These are phyloP conservation scores for Danaus plexippus DNA, from an alignment of 1,140 invertebrate genomes.

Conservation along the genomic window DNA sequence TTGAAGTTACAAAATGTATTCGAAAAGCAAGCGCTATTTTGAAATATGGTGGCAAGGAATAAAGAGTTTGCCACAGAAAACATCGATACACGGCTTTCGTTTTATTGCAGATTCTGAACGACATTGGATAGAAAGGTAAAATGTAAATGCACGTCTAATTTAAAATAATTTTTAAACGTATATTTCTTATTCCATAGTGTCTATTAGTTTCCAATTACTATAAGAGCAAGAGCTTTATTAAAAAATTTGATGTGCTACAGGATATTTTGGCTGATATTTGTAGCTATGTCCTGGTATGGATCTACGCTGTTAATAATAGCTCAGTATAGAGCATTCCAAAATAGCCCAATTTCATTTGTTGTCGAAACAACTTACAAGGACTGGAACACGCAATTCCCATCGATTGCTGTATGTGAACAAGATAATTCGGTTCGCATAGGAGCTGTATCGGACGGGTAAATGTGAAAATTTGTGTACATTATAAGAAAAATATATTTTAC, in stretches of 20 bases:
- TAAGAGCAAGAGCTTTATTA: too few relatives aligned
- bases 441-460: constrained; percentile 74
- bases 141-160: not conserved
- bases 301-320: constrained; percentile 74
- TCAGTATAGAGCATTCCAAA: constrained; percentile 73
- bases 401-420: constrained; percentile 76
- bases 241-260: constrained; percentile 26
- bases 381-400: constrained; percentile 79
- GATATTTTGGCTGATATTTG: constrained; percentile 77
- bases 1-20: constrained; percentile 8
- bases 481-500: too few relatives aligned
- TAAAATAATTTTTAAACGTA: constrained; percentile 6
- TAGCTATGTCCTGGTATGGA: constrained; percentile 75
- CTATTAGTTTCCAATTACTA: too few relatives aligned
- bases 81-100: constrained; percentile 72
- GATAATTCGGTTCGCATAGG: constrained; percentile 75
- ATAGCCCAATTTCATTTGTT: constrained; percentile 79
- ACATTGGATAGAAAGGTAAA: constrained; percentile 69
- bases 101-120: constrained; percentile 72
- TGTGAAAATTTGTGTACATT: not conserved
- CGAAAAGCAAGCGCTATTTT: constrained; percentile 29
- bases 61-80: constrained; percentile 54
- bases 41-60: constrained; percentile 62
- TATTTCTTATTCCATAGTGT: constrained; percentile 18
- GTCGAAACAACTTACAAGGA: constrained; percentile 79